phyloP scores from a whole-genome alignment of 2,113 vertebrate species.

The Oceanodroma tethys region DNA sequence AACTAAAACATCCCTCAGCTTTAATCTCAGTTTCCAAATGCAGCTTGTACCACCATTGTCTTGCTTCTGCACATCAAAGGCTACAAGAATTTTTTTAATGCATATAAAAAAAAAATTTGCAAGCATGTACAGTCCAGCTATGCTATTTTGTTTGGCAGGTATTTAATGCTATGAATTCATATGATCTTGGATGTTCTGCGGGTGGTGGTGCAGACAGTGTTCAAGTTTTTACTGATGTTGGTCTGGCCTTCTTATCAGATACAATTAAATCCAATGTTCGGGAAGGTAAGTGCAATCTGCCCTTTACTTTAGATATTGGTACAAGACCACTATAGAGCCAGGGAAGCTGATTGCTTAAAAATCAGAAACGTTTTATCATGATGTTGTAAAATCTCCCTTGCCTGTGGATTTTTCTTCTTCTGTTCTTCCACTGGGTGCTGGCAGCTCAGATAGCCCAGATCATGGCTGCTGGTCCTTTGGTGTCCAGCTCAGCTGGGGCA shows the following conservation, averaged over 20 bases:
- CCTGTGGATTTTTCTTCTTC: background rate
- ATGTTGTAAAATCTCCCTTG: background rate
- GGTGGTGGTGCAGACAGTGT: conserved; percentile 64
- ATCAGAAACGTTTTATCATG: background rate
- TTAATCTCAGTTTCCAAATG: background rate
- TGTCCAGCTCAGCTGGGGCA: background rate
- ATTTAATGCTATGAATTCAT: conserved; percentile 76
- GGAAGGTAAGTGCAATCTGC: background rate
- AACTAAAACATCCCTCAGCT: background rate
- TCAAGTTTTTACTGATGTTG: conserved; percentile 71
- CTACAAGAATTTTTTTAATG: background rate
- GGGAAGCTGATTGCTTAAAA: background rate
- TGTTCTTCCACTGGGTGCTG: background rate
- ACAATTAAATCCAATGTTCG: background rate
- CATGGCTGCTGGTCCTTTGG: background rate
- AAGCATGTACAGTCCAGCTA: background rate
- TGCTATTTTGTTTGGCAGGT: conserved; percentile 67
- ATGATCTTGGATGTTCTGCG: conserved; percentile 80
- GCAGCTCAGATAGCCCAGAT: background rate
- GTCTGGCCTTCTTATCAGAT: conserved; percentile 57
- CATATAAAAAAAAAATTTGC: background rate
- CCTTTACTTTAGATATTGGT: background rate
- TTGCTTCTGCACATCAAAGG: background rate
- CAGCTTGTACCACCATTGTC: background rate
- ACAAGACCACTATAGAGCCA: background rate